Evolutionary conservation across 2,888 invertebrate genomes (phyloP), one percentile per base, ranked within the genome.

Genomic region (Willowsia nigromaculata): DNA sequence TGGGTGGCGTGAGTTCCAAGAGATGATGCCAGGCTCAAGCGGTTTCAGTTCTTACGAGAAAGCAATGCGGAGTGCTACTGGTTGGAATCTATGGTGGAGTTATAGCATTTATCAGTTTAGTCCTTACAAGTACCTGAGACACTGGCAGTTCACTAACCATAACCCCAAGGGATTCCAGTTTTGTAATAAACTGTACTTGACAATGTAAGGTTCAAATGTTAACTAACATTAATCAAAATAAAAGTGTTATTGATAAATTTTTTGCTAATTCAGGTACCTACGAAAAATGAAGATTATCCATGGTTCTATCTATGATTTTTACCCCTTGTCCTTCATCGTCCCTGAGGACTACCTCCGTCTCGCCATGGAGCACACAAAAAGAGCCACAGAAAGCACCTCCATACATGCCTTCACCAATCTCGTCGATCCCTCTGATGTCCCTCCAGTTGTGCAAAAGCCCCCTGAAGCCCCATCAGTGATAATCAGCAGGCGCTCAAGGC

Each of bases 11-110:
- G 96, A 97, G 93, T 97, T 96, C 94, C 95, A 96, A 88, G 86
- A 83, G 15, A 18, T 47, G n/a, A n/a, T 30, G 6, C 43, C 37
- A 2, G 50, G 50, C 5, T 4, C 11, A 0, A 2, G 15, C 1
- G 18, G 50, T 94, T 94, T 0, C 93, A 93, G 37, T 93, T 94
- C 59, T 93, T 94, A 74, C 65, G 94, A 94, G 91, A 96, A 96
- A 91, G 87, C 90, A 37, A 18, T 90, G 37, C 22, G 65, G 43
- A 62, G 76, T 18, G 76, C 87, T 5, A 65, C 76, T 15, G 95
- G 96, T 86, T 97, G 97, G 97, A 97, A 97, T 93, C 95, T 97
- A 1, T 97, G 97, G 97, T 97, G 97, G 97, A 95, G 96, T 92
- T 96, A 96, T 2, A 95, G 96, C 25, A 96, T 96, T 33, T 90